Conservation (phyloP, 2,797 vertebrate genomes). For the Neostethus bicornis region DNA sequence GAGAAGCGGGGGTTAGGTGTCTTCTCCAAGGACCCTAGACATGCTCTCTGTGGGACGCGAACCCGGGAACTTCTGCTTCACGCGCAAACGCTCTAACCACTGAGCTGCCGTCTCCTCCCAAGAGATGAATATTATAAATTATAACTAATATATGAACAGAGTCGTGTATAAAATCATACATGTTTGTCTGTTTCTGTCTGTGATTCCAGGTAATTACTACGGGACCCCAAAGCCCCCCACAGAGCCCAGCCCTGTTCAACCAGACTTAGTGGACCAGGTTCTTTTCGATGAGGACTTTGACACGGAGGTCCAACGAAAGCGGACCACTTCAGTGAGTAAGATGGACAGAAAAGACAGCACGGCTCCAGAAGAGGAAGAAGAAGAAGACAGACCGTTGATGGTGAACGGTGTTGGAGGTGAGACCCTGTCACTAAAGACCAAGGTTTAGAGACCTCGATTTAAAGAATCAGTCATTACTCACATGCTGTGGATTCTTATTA, state of each 20-base stretch:
- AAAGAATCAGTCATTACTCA: too few species aligned
- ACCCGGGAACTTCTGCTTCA: too few species aligned
- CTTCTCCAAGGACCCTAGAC: too few species aligned
- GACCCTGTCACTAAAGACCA: constrained; percentile 22
- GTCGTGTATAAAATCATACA: too few species aligned
- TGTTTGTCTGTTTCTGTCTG: not conserved
- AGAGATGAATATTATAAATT: too few species aligned
- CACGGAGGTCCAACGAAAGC: constrained; percentile 91
- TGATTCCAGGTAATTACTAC: constrained; percentile 91
- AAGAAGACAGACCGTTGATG: constrained; percentile 85
- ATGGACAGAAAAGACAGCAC: constrained; percentile 96
- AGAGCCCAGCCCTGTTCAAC: constrained; percentile 95
- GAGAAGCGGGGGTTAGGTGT: too few species aligned
- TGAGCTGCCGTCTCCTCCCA: too few species aligned
- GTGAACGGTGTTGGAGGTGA: constrained; percentile 87
- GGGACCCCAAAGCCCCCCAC: constrained; percentile 96
- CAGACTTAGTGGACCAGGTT: constrained; percentile 95
- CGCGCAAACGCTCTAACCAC: too few species aligned
- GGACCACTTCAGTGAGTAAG: constrained; percentile 97
- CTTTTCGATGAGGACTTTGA: constrained; percentile 97
- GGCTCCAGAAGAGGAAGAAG: constrained; percentile 95
- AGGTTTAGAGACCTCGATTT: too few species aligned
- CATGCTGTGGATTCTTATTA: too few species aligned
- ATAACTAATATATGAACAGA: too few species aligned
- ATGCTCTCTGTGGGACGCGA: too few species aligned